These are phyloP conservation scores for Frankliniella intonsa DNA, from an alignment of 2,888 invertebrate species.

Conservation along the genomic window DNA sequence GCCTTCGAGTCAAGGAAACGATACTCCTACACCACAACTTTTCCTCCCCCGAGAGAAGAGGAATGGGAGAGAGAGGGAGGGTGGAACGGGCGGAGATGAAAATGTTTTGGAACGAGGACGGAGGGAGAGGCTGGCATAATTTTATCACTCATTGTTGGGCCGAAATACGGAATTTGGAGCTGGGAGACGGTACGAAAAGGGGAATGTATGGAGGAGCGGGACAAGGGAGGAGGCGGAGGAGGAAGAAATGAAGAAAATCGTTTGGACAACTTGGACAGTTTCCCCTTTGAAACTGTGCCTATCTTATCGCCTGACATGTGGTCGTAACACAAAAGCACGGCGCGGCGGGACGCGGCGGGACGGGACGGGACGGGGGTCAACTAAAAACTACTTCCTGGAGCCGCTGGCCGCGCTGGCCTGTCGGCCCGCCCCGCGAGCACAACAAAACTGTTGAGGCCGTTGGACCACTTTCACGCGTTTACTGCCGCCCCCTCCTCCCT, in stretches of 20 bases:
- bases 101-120: not conserved
- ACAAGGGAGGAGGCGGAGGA: not conserved
- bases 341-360: not conserved
- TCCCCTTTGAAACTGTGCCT: not conserved
- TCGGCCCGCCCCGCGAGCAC: not conserved
- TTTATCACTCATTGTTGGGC: not conserved
- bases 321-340: not conserved
- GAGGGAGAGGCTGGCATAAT: not conserved
- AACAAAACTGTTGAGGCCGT: not conserved
- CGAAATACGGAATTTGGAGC: not conserved
- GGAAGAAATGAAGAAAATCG: not conserved
- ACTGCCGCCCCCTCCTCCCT: not conserved
- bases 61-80: not conserved
- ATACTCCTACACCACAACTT: not conserved
- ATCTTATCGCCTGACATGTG: slow-evolving; percentile 1
- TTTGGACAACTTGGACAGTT: slow-evolving; percentile 4
- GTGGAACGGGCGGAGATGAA: not conserved
- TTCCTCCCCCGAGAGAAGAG: not conserved
- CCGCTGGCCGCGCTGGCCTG: not conserved
- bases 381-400: slow-evolving; percentile 10
- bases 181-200: not conserved
- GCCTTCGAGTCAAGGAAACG: not conserved
- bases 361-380: not conserved
- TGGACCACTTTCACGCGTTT: not conserved
- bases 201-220: not conserved